Base-by-base conservation (phyloP, 2,797 vertebrate genomes). In the Rhinatrema bivittatum region DNA sequence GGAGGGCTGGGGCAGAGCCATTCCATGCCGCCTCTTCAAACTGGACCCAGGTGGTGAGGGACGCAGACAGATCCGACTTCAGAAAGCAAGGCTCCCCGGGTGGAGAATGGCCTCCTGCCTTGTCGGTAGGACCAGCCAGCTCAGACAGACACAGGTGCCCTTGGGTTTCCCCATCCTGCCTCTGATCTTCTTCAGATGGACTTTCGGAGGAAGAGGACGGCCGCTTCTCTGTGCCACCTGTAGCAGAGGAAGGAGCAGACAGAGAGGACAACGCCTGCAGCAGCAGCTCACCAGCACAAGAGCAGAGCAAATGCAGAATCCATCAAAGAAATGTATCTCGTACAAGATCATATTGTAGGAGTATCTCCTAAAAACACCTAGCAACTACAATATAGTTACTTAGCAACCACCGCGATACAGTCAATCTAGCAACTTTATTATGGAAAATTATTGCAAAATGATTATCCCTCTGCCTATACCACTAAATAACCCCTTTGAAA, bases 41-140 rank as follows among this genome's bases (percentile, higher is more conserved):
- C 10, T 75, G 81, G 54, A 87, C 81, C 84, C 82, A 87, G 25
- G 37, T 46, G 49, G 66, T 73, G 50, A 81, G 71, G 39, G 81
- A 72, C 0, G 62, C 71, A 1, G 67, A 62, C 26, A 73, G 22
- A 26, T 71, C 68, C 24, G 59, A 2, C 1, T 50, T 36, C 36
- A 46, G 36, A 36, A 49, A 69, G 4, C 29, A 37, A 1, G 42
- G 66, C 46, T 46, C 76, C 33, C 42, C 66, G 24, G 57, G 48
- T 25, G 50, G 45, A 16, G 72, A 62, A 41, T 67, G 51, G 35
- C 54, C 52, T 28, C 51, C 62, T 39, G 42, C n/a, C 21, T 72
- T 65, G 23, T 70, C 62, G 10, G 46, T 26, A 25, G 50, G 41
- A 40, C 68, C 43, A 36, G 58, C 53, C n/a, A 55, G 38, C n/a